A percentile compares a stretch with the other conserved stretches of the same genome.
phyloP scores from a whole-genome alignment of 2,113 vertebrate genomes.

The Emydura subglobosa region DNA sequence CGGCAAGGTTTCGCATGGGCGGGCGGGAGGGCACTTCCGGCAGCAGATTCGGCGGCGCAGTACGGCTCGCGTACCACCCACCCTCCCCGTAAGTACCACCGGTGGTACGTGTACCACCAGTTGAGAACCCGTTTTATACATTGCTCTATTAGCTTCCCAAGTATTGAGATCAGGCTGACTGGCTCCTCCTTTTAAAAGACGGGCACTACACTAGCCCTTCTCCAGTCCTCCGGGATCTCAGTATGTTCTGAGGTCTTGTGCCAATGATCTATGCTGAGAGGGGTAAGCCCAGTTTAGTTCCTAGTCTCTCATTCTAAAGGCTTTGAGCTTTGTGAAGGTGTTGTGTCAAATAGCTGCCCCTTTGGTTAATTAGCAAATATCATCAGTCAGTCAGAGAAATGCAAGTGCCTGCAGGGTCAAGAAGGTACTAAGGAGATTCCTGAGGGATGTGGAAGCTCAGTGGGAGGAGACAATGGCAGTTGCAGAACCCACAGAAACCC shows the following conservation, averaged over 20 bases:
- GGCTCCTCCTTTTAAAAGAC: background rate
- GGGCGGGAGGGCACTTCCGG: too few species aligned
- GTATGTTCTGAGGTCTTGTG: background rate
- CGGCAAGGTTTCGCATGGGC: too few species aligned
- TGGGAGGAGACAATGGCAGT: background rate
- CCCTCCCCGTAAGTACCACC: too few species aligned
- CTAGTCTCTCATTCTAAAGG: accelerated
- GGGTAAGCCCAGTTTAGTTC: accelerated
- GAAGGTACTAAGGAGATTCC: background rate
- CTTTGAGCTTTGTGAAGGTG: accelerated
- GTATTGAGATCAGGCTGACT: background rate
- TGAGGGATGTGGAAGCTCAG: background rate
- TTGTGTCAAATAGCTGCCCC: accelerated
- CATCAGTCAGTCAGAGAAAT: background rate
- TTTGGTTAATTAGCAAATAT: accelerated
- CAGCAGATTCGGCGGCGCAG: too few species aligned
- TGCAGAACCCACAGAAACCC: background rate
- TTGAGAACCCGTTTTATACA: too few species aligned
- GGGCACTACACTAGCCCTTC: background rate
- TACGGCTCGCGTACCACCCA: too few species aligned
- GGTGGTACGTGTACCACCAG: too few species aligned
- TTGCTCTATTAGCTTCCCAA: background rate
- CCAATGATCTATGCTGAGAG: background rate
- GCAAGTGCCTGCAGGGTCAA: background rate
- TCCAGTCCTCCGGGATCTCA: background rate